Conservation (phyloP, 2,797 vertebrate genomes). For the Darevskia nairensis region DNA sequence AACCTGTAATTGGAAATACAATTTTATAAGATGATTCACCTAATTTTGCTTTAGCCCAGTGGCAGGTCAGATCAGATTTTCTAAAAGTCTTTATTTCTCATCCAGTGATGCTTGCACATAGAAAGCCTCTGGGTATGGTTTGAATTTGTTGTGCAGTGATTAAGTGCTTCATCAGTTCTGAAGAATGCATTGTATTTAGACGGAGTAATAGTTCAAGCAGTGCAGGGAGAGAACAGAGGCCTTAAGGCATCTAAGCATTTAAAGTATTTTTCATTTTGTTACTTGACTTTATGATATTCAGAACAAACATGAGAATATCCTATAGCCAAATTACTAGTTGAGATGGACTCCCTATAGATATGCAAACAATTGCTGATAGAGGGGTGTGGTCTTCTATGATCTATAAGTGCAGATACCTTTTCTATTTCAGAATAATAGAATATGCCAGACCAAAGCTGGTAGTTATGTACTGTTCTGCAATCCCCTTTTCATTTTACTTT, state of each 20-base stretch:
- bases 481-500: background rate
- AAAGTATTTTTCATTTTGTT: conserved; percentile 14
- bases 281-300: conserved; percentile 1
- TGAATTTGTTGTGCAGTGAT: conserved; percentile 34
- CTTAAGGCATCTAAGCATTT: conserved; percentile 23
- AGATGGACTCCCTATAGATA: background rate
- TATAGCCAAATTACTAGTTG: background rate
- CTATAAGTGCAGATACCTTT: background rate
- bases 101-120: conserved; percentile 39
- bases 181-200: conserved; percentile 60
- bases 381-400: background rate
- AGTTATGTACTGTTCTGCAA: background rate
- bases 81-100: conserved; percentile 50
- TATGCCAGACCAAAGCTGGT: background rate
- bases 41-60: conserved; percentile 50
- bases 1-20: conserved; percentile 32
- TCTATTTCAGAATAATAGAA: background rate
- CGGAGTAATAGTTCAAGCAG: conserved; percentile 45
- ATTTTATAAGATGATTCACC: conserved; percentile 43
- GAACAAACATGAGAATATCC: conserved; percentile 6
- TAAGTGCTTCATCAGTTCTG: conserved; percentile 50
- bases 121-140: conserved; percentile 48
- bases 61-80: conserved; percentile 52
- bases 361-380: background rate
- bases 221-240: conserved; percentile 29